A percentile compares a stretch with the other conserved stretches of the same genome.
phyloP scores from a whole-genome alignment of 2,797 vertebrate genomes.

The Momotus momota region DNA sequence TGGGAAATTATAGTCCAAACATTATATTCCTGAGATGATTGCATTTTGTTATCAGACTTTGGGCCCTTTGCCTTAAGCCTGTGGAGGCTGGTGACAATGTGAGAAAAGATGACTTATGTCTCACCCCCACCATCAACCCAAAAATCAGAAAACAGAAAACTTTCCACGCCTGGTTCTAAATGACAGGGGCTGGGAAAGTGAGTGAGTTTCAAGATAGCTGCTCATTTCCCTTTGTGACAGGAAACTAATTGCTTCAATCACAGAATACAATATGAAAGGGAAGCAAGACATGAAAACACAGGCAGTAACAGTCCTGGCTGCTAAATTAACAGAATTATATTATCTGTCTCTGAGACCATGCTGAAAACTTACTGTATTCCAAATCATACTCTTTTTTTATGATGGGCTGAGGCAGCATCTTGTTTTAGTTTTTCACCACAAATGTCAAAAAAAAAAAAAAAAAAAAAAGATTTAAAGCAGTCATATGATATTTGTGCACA shows the following conservation, averaged over 20 bases:
- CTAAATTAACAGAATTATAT: conserved; percentile 75
- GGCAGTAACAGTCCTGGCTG: conserved; percentile 67
- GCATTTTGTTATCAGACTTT: not conserved
- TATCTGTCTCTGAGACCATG: conserved; percentile 66
- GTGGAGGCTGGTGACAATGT: not conserved
- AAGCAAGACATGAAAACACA: conserved; percentile 63
- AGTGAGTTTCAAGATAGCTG: conserved; percentile 11
- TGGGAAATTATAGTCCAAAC: not conserved
- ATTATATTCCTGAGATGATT: not conserved
- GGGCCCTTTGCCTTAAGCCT: not conserved
- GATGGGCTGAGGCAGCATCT: conserved; percentile 74
- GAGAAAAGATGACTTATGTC: conserved; percentile 18
- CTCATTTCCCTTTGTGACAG: conserved; percentile 54
- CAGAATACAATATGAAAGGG: conserved; percentile 62
- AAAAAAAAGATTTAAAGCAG: conserved; percentile 75
- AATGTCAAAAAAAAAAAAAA: conserved; percentile 74
- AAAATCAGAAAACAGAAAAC: not conserved
- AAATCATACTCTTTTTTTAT: conserved; percentile 52
- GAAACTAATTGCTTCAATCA: conserved; percentile 66
- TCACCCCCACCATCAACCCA: not conserved
- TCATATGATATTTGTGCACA: conserved; percentile 72
- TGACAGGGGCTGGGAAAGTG: not conserved
- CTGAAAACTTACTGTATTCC: conserved; percentile 62
- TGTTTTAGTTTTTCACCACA: conserved; percentile 74
- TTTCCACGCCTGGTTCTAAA: not conserved